phyloP scores from a whole-genome alignment of 2,113 vertebrate genomes.

The Pygoscelis antarcticus region DNA sequence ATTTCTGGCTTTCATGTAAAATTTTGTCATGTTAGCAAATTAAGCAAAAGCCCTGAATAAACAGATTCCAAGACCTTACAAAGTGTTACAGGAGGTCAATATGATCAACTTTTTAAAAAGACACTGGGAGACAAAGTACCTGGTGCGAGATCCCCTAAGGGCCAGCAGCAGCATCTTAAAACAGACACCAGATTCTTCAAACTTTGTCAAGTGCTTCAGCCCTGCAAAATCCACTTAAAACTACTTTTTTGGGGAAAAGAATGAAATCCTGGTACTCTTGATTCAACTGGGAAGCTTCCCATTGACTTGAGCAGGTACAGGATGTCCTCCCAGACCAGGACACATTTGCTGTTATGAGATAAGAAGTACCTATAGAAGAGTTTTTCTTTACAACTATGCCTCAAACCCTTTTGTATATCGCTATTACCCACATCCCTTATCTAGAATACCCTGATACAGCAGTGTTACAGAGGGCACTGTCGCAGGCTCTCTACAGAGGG shows the following conservation, averaged over 20 bases:
- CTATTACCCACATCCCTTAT: background rate
- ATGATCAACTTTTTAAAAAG: background rate
- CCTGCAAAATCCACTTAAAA: background rate
- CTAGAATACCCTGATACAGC: background rate
- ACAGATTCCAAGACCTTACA: background rate
- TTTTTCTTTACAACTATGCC: background rate
- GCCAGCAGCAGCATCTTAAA: background rate
- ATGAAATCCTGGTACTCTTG: background rate
- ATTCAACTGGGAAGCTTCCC: background rate
- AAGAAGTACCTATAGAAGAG: background rate
- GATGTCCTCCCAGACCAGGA: background rate
- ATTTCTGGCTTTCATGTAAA: background rate
- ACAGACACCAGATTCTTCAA: background rate
- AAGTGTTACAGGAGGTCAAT: background rate
- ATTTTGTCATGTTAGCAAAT: background rate
- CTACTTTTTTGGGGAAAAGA: accelerated
- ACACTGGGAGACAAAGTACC: background rate
- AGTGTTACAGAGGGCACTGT: background rate
- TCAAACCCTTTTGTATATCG: background rate
- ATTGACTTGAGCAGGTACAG: background rate
- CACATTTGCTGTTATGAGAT: background rate
- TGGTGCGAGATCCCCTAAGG: background rate
- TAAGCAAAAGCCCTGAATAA: constrained; percentile 16
- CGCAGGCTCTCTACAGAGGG: background rate
- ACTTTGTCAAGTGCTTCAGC: background rate